Percentiles rank a stretch among this genome's conserved stretches.
Evolutionary conservation across 2,113 vertebrate genomes (phyloP).

Genomic region (Acrocephalus arundinaceus): DNA sequence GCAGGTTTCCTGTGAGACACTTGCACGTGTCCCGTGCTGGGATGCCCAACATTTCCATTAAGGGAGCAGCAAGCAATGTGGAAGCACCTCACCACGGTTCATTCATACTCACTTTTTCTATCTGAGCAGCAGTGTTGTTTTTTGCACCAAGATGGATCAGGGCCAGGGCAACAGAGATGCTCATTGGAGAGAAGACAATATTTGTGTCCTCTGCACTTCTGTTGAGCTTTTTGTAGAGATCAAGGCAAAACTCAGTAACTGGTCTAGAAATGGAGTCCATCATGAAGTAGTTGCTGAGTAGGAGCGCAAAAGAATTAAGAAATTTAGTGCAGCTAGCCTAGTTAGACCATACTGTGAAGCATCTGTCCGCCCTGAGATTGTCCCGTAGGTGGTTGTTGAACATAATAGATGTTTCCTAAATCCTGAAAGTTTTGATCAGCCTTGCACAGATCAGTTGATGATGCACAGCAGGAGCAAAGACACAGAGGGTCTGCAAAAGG

Average conservation of each 20-base stretch:
- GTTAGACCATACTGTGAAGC: not conserved
- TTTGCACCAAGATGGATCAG: constrained; percentile 69
- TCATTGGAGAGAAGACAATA: constrained; percentile 69
- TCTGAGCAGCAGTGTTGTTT: constrained; percentile 65
- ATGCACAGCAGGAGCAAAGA: not conserved
- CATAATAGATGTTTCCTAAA: not conserved
- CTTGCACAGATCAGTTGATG: not conserved
- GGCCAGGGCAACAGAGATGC: constrained; percentile 68
- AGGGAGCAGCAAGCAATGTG: not conserved
- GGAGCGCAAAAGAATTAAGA: not conserved
- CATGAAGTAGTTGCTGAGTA: not conserved
- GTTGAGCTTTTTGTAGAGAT: constrained; percentile 71
- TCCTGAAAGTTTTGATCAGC: not conserved
- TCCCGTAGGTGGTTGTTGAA: not conserved
- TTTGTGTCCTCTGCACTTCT: constrained; percentile 37
- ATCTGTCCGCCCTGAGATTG: not conserved
- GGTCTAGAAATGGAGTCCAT: constrained; percentile 63
- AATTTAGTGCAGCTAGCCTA: not conserved
- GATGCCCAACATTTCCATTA: not conserved
- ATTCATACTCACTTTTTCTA: constrained; percentile 59
- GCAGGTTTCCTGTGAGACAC: not conserved
- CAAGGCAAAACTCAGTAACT: constrained; percentile 74
- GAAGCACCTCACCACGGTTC: not conserved
- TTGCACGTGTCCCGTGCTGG: fast-evolving
- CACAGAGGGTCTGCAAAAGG: not conserved